Evolutionary conservation across 1,140 invertebrate species (phyloP).

Genomic region (Metopolophium dirhodum): DNA sequence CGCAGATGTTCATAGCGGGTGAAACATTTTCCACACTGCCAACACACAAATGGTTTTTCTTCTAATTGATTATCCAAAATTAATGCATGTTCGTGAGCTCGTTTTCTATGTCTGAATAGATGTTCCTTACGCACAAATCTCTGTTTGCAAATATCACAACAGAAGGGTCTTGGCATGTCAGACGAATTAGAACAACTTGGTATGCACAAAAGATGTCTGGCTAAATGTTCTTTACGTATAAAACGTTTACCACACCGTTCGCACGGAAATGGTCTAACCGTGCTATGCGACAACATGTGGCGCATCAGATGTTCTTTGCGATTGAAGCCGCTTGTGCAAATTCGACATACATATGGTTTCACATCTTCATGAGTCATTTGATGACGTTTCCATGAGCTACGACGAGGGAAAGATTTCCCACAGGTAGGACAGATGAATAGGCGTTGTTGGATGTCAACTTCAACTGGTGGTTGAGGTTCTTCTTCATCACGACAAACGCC

Average conservation of each 20-base stretch:
- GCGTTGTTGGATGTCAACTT: conserved; percentile 57
- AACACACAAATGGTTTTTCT: conserved; percentile 61
- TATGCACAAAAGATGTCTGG: conserved; percentile 61
- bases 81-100: conserved; percentile 59
- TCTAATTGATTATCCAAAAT: conserved; percentile 58
- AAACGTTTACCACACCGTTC: conserved; percentile 63
- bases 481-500: conserved; percentile 59
- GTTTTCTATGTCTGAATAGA: conserved; percentile 59
- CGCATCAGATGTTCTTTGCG: conserved; percentile 58
- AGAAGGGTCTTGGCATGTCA: conserved; percentile 60
- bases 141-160: conserved; percentile 62
- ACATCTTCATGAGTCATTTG: conserved; percentile 62
- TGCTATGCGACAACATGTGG: conserved; percentile 58
- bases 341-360: conserved; percentile 64
- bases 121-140: conserved; percentile 61
- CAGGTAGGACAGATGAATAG: conserved; percentile 61
- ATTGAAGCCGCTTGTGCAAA: conserved; percentile 64
- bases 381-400: conserved; percentile 61
- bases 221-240: conserved; percentile 61
- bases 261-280: conserved; percentile 61
- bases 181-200: conserved; percentile 60
- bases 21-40: conserved; percentile 61
- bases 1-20: conserved; percentile 61
- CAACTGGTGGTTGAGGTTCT: conserved; percentile 42
- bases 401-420: conserved; percentile 61